Base-by-base conservation (phyloP, 2,888 invertebrate species). In the Netelia melanura region DNA sequence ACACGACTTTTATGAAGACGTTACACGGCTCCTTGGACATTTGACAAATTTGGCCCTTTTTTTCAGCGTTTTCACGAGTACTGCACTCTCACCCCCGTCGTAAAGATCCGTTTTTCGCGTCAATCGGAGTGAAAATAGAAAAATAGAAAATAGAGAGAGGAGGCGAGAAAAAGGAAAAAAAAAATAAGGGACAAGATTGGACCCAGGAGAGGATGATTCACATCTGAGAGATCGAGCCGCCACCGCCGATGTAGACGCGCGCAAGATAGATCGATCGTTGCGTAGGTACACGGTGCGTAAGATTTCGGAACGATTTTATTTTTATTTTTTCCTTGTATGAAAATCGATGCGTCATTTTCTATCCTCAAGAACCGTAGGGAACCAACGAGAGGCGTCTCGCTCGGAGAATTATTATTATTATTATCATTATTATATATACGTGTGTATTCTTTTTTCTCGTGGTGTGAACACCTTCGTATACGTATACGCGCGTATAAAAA, bases 271-370 rank as follows among this genome's bases (percentile, higher is more conserved):
- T 44, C 52, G 25, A 52, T 44, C n/a, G 44, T n/a, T 30, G 61
- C n/a, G 52, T 8, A 30, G 17, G 17, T 17, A 17, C 30, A 30
- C 11, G 64, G 52, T 25, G 62, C 44, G 64, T 48, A 48, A 30
- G 62, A 30, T 30, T 30, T 23, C 23, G 68, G 82, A 86, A 86
- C 75, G 81, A 81, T 82, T 78, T 81, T 30, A 30, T 30, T 30
- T 30, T 30, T 30, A 30, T 30, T 30, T 30, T 30, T 30, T 30
- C 30, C 30, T 86, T 84, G 82, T 85, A 85, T 86, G 88, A 88
- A 90, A 92, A 91, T 87, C 91, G 92, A 91, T 91, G 92, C 92
- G 92, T 93, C 92, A 92, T 89, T 91, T 91, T 90, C 89, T 89
- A 87, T 87, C 54, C 56, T 25, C 3, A 14, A 30, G 30, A 52